Evolutionary conservation across 2,113 vertebrate species (phyloP).

Genomic region (Thunnus thynnus): DNA sequence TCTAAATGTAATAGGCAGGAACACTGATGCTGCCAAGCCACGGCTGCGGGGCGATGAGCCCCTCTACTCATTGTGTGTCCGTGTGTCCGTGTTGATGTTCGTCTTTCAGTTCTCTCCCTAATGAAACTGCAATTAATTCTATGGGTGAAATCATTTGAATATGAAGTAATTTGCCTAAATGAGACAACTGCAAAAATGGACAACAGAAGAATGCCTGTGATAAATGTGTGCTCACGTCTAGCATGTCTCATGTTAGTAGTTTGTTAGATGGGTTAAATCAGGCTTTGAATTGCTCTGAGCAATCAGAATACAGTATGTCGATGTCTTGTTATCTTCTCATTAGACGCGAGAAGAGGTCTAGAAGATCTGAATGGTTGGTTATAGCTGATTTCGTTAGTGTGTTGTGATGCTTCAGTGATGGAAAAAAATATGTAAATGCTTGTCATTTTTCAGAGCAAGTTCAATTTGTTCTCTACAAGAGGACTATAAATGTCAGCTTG

Average conservation of each 20-base stretch:
- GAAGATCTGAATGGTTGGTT: not conserved
- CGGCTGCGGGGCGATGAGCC: constrained; percentile 25
- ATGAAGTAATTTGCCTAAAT: constrained; percentile 57
- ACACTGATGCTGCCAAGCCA: constrained; percentile 41
- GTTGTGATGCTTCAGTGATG: not conserved
- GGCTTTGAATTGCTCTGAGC: constrained; percentile 6
- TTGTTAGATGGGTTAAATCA: constrained; percentile 7
- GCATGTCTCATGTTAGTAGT: not conserved
- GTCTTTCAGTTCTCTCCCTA: constrained; percentile 40
- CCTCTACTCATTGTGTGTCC: constrained; percentile 22
- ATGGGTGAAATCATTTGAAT: constrained; percentile 51
- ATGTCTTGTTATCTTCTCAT: not conserved
- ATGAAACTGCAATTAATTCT: constrained; percentile 62
- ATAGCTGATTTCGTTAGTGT: not conserved
- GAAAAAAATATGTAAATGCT: constrained; percentile 4
- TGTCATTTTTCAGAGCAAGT: not conserved
- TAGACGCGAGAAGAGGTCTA: not conserved
- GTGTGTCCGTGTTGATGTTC: constrained; percentile 22
- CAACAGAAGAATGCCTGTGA: not conserved
- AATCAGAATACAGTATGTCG: constrained; percentile 4
- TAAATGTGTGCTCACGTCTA: constrained; percentile 9
- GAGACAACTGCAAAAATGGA: constrained; percentile 19
- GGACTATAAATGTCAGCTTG: constrained; percentile 25
- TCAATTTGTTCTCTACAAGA: constrained; percentile 32
- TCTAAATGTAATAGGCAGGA: constrained; percentile 46